Base-by-base conservation (phyloP, 2,888 invertebrate genomes). In the Pantelozetes paolii region DNA sequence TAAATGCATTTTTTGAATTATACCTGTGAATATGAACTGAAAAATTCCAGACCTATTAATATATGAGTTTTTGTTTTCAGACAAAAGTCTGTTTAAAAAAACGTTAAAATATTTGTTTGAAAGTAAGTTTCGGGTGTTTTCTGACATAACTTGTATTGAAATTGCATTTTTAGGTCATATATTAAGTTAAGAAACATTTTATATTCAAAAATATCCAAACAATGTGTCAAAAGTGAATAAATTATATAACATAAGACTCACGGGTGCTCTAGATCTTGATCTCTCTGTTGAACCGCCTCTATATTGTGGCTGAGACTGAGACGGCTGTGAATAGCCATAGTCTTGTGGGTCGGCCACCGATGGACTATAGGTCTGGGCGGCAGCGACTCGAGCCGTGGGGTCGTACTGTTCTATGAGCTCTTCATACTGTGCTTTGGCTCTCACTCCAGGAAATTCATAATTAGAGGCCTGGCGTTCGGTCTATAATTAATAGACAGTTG, bases 291-390 rank as follows among this genome's bases (percentile, higher is more conserved):
- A 36, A 8, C 36, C 36, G 36, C 45, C 42, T 48, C 69, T 36
- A 23, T 73, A 73, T 42, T 42, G 8, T 50, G 48, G 69, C 8
- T 5, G 32, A 30, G 72, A 67, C 18, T 42, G 13, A 9, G 8
- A 64, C n/a, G 45, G 69, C 6, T 48, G 23, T 57, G 40, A 40
- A 40, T 72, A 45, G 32, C 23, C 73, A 40, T 72, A 45, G 32
- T 40, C 73, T n/a, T 69, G 28, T 20, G 73, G 73, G 36, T 73
- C 73, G 13, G 69, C 50, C 3, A 73, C 70, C 20, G 73, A 69
- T 3, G 73, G 69, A 11, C 48, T 69, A 26, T 73, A 73, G 6
- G 73, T 70, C 36, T 73, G 73, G 6, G 73, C 73, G 15, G 69
- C 69, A 8, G 73, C 36, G n/a, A 36, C 70, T 26, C 48, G 36